Evolutionary conservation across 2,113 vertebrate genomes (phyloP).

Genomic region (Cinclus mexicanus): DNA sequence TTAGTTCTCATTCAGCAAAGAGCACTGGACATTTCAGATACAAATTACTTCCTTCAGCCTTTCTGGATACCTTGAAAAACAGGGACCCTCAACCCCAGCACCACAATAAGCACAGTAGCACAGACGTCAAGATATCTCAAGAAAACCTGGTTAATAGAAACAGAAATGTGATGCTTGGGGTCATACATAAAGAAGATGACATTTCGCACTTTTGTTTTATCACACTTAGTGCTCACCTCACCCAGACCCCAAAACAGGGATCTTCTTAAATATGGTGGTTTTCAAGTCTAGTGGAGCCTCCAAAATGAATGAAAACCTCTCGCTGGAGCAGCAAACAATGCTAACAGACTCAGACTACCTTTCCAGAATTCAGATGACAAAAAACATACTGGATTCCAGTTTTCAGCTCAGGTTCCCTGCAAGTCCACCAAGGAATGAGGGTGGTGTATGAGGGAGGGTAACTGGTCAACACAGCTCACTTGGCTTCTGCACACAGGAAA

Average conservation of each 20-base stretch:
- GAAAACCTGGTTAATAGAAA: background rate
- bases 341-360: background rate
- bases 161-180: background rate
- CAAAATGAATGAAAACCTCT: background rate
- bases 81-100: background rate
- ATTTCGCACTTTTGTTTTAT: background rate
- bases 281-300: background rate
- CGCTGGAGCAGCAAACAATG: background rate
- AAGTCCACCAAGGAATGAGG: background rate
- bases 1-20: background rate
- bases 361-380: background rate
- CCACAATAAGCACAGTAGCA: background rate
- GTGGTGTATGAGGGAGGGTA: background rate
- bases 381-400: background rate
- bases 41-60: background rate
- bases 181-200: background rate
- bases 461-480: background rate
- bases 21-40: background rate
- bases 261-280: fast-evolving
- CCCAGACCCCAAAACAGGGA: background rate
- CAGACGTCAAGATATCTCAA: background rate
- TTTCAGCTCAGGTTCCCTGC: background rate
- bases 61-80: background rate
- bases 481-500: background rate
- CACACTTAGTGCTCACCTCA: fast-evolving